Percentiles rank a stretch among this genome's conserved stretches.
These are phyloP conservation scores for Pycnomerus fuliginosus DNA, from an alignment of 2,888 invertebrate species.

Conservation along the genomic window DNA sequence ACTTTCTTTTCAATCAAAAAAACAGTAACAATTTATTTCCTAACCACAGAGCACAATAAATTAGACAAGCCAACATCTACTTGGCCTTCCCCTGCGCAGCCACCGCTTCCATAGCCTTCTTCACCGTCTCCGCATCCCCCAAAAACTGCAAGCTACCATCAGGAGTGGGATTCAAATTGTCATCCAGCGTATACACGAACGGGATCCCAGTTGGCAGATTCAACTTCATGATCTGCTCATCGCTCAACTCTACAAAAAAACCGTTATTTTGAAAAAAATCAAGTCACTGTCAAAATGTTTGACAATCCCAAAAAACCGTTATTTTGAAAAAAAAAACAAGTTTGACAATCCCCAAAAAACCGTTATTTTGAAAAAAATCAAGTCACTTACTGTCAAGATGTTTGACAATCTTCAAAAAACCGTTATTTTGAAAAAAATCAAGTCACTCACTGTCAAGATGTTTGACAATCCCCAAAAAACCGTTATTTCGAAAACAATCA, in stretches of 20 bases:
- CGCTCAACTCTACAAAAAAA: constrained; percentile 60
- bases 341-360: background rate
- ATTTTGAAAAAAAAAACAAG: no score
- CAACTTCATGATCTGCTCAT: constrained; percentile 71
- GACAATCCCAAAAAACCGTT: constrained; percentile 68
- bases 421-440: background rate
- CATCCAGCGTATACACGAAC: constrained; percentile 75
- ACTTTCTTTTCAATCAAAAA: no score
- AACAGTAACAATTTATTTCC: no score
- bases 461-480: constrained; percentile 75
- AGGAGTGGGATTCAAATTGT: constrained; percentile 65
- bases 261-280: background rate
- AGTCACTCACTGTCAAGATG: constrained; percentile 53
- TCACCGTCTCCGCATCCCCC: constrained; percentile 76
- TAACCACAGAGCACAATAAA: no score
- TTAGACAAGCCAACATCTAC: constrained; percentile 51
- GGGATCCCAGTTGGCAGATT: constrained; percentile 82
- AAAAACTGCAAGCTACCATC: constrained; percentile 69
- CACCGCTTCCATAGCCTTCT: constrained; percentile 73
- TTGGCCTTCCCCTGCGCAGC: constrained; percentile 79
- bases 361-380: no score
- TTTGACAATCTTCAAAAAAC: background rate
- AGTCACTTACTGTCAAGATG: background rate
- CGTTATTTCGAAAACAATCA: background rate
- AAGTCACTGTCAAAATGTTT: constrained; percentile 61